Evolutionary conservation across 2,888 invertebrate species (phyloP).

Genomic region (Harmothoe impar): DNA sequence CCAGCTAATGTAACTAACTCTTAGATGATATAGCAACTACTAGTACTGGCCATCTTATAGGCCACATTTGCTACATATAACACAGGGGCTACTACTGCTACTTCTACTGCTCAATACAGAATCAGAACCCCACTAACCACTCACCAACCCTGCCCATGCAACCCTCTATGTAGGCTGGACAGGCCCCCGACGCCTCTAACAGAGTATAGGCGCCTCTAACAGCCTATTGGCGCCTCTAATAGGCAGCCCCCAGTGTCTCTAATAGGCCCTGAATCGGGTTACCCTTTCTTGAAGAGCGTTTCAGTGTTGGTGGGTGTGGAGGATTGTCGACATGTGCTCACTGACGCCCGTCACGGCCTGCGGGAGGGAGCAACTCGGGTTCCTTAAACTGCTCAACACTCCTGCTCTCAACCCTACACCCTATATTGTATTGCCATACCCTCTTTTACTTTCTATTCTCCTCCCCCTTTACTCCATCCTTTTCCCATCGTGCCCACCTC

Average conservation of each 20-base stretch:
- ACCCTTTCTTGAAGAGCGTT: constrained; percentile 46
- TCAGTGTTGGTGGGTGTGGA: constrained; percentile 51
- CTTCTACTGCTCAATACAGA: too few species aligned
- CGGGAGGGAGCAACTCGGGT: not conserved
- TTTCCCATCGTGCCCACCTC: constrained; percentile 2
- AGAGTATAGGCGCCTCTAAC: not conserved
- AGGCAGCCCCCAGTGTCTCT: constrained; percentile 15
- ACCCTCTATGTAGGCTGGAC: too few species aligned
- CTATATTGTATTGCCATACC: too few species aligned
- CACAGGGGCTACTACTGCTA: too few species aligned
- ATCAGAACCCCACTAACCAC: too few species aligned
- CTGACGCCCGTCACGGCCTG: not conserved
- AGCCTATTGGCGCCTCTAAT: not conserved
- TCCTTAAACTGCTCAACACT: not conserved
- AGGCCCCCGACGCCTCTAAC: not conserved
- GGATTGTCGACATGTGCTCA: constrained; percentile 32
- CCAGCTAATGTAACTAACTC: too few species aligned
- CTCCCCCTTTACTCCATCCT: not conserved
- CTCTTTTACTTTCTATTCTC: not conserved
- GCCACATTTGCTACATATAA: too few species aligned
- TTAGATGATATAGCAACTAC: too few species aligned
- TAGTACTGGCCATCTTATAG: too few species aligned
- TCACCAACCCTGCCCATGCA: too few species aligned
- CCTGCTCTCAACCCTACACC: not conserved
- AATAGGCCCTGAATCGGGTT: constrained; percentile 23